A percentile compares a stretch with the other conserved stretches of the same genome.
Conservation (phyloP, 2,113 vertebrate species). For the Cryptotis parvus region DNA sequence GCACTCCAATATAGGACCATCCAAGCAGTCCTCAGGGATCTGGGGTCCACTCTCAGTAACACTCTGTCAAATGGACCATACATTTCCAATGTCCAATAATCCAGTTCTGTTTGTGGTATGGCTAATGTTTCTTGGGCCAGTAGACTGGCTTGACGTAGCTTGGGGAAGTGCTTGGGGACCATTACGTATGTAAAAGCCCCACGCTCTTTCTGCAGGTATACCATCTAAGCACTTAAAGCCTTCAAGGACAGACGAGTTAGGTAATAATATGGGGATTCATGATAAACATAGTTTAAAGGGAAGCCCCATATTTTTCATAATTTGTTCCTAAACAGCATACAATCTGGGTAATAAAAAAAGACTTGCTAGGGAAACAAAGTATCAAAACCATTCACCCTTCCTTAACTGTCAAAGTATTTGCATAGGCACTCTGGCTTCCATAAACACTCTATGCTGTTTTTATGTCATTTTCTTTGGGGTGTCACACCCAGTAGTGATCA, state of each 20-base stretch:
- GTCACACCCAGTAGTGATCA: too few relatives aligned
- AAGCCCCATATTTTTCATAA: neutral
- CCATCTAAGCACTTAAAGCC: neutral
- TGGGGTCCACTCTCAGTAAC: neutral
- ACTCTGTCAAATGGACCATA: too few relatives aligned
- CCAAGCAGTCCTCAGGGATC: neutral
- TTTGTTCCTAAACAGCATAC: neutral
- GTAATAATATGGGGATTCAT: neutral
- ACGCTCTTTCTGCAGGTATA: too few relatives aligned
- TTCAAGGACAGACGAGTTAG: neutral
- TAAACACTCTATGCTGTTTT: neutral
- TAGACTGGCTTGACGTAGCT: too few relatives aligned
- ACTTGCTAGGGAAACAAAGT: neutral
- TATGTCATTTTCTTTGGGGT: slow-evolving; percentile 3
- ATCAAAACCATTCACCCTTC: slow-evolving; percentile 13
- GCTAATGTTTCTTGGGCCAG: too few relatives aligned
- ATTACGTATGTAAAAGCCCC: too few relatives aligned
- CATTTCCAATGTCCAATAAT: too few relatives aligned
- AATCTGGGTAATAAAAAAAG: neutral
- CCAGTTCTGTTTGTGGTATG: too few relatives aligned
- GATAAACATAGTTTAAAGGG: neutral
- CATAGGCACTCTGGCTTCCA: neutral
- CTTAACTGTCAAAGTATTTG: neutral
- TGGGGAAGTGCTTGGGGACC: too few relatives aligned
- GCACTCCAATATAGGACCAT: too few relatives aligned